Conservation (phyloP, 2,797 vertebrate genomes). For the Anas georgica region DNA sequence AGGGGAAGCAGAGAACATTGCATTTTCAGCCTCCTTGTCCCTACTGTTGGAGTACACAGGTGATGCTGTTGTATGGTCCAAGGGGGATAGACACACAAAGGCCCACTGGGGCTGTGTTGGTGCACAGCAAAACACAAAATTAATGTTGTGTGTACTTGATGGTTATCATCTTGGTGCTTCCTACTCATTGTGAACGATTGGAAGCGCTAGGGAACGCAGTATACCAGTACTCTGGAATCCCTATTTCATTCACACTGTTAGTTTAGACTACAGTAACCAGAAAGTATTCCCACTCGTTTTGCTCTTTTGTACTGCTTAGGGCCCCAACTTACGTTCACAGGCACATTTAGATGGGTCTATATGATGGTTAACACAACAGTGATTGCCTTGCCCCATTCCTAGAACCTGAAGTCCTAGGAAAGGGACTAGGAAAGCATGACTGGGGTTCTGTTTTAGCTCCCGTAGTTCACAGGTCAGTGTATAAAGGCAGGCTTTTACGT, state of each 20-base stretch:
- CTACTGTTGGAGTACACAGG: background rate
- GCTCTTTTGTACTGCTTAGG: background rate
- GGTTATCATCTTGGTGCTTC: background rate
- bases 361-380: background rate
- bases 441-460: background rate
- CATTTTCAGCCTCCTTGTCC: background rate
- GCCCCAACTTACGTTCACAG: background rate
- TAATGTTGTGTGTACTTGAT: background rate
- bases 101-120: background rate
- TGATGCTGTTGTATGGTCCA: background rate
- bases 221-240: background rate
- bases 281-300: background rate
- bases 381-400: accelerated
- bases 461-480: background rate
- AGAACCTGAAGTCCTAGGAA: background rate
- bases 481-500: background rate
- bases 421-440: background rate
- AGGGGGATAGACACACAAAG: background rate
- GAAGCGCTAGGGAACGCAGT: background rate
- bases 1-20: accelerated
- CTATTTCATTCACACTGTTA: background rate
- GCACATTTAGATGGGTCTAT: background rate
- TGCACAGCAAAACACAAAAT: background rate
- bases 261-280: background rate
- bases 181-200: background rate